Percentiles rank a stretch among this genome's conserved stretches.
Evolutionary conservation across 1,140 invertebrate species (phyloP).

Genomic region (Drosophila novamexicana): DNA sequence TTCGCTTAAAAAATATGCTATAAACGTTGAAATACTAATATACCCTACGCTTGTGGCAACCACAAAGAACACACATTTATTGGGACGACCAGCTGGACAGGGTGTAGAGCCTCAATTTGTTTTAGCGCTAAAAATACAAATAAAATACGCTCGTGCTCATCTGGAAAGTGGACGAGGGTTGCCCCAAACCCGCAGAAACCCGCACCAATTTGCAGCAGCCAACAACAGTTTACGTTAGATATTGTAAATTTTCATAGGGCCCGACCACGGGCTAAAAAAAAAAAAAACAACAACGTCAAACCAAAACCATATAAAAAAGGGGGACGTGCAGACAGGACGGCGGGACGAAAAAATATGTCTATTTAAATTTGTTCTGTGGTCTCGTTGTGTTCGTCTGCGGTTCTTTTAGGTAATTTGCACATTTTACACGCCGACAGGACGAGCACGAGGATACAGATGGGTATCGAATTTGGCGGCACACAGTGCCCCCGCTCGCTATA

Average conservation of each 20-base stretch:
- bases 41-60: slow-evolving; percentile 11
- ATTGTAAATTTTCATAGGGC: slow-evolving; percentile 65
- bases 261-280: slow-evolving; percentile 13
- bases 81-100: slow-evolving; percentile 30
- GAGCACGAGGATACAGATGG: slow-evolving; percentile 36
- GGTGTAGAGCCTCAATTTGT: slow-evolving; percentile 74
- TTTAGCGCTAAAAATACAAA: slow-evolving; percentile 81
- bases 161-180: slow-evolving; percentile 12
- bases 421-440: slow-evolving; percentile 78
- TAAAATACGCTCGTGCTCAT: slow-evolving; percentile 56
- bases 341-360: slow-evolving; percentile 77
- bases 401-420: slow-evolving; percentile 83
- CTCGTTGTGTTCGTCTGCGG: slow-evolving; percentile 82
- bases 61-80: slow-evolving; percentile 30
- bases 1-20: too few relatives aligned
- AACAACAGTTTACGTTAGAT: slow-evolving; percentile 73
- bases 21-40: background rate
- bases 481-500: slow-evolving; percentile 44
- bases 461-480: slow-evolving; percentile 55
- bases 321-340: slow-evolving; percentile 29
- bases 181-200: slow-evolving; percentile 28
- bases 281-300: slow-evolving; percentile 51
- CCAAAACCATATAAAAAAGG: slow-evolving; percentile 54
- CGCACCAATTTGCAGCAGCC: slow-evolving; percentile 76
- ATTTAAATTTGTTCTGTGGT: slow-evolving; percentile 83